These are phyloP conservation scores for Sarcophaga caerulescens DNA, from an alignment of 2,888 invertebrate genomes.

Conservation along the genomic window DNA sequence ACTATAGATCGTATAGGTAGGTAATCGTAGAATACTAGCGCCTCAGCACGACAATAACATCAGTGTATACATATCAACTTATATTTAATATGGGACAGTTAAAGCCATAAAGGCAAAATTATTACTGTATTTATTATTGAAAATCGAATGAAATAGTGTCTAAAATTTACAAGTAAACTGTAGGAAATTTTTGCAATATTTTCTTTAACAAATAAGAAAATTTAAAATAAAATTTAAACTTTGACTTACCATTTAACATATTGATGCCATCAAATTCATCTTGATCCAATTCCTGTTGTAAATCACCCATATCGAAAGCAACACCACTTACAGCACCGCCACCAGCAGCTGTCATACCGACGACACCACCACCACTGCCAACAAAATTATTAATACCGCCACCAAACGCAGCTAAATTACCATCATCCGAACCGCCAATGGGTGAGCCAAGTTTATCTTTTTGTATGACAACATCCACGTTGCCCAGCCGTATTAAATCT, in stretches of 20 bases:
- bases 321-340: constrained; percentile 80
- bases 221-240: constrained; percentile 3
- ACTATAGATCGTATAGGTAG: too few species aligned
- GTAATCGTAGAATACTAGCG: too few species aligned
- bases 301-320: constrained; percentile 83
- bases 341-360: constrained; percentile 69
- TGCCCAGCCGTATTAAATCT: constrained; percentile 87
- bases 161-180: too few species aligned
- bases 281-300: constrained; percentile 85
- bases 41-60: too few species aligned
- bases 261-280: constrained; percentile 87
- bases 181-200: constrained; percentile 37
- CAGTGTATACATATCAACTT: too few species aligned
- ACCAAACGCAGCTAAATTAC: constrained; percentile 82
- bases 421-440: constrained; percentile 93
- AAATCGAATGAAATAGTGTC: too few species aligned
- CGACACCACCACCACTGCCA: constrained; percentile 81
- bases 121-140: too few species aligned
- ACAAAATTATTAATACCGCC: constrained; percentile 72
- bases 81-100: too few species aligned
- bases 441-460: constrained; percentile 91
- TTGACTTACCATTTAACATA: constrained; percentile 83
- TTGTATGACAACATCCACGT: constrained; percentile 84
- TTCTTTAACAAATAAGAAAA: not conserved
- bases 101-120: too few species aligned